These are phyloP conservation scores for Seriola rivoliana DNA, from an alignment of 2,113 vertebrate species.

Conservation along the genomic window DNA sequence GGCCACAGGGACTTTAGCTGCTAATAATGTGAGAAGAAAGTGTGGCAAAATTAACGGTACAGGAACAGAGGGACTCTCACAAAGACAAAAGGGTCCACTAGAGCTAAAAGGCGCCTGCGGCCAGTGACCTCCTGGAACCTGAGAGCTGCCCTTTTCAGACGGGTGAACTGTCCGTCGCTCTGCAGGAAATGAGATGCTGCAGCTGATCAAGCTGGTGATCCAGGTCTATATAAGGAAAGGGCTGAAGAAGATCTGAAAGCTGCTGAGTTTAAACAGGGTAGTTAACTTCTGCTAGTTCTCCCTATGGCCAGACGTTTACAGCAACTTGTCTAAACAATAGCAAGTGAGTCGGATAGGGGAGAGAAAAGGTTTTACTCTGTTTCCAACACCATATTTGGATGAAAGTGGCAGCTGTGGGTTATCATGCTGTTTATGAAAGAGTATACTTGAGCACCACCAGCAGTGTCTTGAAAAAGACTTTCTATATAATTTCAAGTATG, in stretches of 20 bases:
- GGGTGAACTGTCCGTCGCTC: conserved; percentile 46
- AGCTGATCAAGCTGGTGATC: conserved; percentile 42
- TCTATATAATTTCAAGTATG: too few relatives aligned
- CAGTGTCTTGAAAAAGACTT: not conserved
- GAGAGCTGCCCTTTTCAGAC: conserved; percentile 39
- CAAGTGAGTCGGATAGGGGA: conserved; percentile 58
- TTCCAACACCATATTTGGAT: conserved; percentile 71
- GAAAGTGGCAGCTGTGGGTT: conserved; percentile 64
- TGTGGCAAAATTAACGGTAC: conserved; percentile 37
- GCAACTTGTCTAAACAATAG: conserved; percentile 80
- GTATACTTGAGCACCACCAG: conserved; percentile 16
- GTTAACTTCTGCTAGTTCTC: conserved; percentile 58
- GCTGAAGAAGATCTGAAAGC: conserved; percentile 35
- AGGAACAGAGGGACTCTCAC: conserved; percentile 56
- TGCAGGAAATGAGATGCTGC: conserved; percentile 39
- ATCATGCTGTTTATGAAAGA: conserved; percentile 44
- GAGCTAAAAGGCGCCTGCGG: conserved; percentile 40
- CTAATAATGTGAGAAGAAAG: conserved; percentile 38
- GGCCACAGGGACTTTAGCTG: conserved; percentile 34
- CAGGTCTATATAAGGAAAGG: conserved; percentile 77
- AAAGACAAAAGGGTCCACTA: conserved; percentile 49
- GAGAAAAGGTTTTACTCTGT: conserved; percentile 50
- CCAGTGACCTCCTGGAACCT: conserved; percentile 57
- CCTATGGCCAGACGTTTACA: conserved; percentile 72
- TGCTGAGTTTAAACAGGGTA: conserved; percentile 62